Conservation (phyloP, 2,113 vertebrate genomes). For the Notothenia coriiceps region DNA sequence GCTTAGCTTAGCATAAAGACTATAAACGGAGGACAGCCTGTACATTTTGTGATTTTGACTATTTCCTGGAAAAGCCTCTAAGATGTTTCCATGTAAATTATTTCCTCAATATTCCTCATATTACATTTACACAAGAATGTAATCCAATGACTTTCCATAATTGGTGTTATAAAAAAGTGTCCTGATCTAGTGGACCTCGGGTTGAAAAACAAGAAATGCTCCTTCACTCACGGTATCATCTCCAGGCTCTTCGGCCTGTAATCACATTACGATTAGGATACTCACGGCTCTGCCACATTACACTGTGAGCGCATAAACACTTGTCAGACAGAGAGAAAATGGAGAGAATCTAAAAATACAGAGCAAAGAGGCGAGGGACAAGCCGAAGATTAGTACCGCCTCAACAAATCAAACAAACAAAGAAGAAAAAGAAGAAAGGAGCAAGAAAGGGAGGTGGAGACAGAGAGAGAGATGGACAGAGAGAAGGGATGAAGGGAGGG, state of each 20-base stretch:
- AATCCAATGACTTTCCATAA: too few relatives aligned
- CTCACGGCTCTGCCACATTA: constrained; percentile 39
- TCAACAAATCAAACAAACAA: constrained; percentile 71
- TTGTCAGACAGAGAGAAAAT: constrained; percentile 58
- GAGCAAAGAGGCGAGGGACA: constrained; percentile 57
- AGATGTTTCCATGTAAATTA: neutral
- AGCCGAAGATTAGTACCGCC: constrained; percentile 64
- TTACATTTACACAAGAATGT: too few relatives aligned
- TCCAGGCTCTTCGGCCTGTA: constrained; percentile 33
- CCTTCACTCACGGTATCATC: constrained; percentile 24
- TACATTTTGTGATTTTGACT: neutral
- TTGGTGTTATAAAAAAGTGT: neutral
- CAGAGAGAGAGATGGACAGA: constrained; percentile 45
- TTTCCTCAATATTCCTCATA: neutral
- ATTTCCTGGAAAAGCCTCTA: neutral
- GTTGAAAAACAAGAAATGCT: too few relatives aligned
- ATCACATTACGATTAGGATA: constrained; percentile 51
- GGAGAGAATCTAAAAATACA: constrained; percentile 69
- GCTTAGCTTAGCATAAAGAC: neutral
- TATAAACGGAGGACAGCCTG: too few relatives aligned
- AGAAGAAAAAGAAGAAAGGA: constrained; percentile 51
- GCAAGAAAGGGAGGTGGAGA: constrained; percentile 55
- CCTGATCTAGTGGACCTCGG: neutral
- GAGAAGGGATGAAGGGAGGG: constrained; percentile 7
- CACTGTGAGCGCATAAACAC: constrained; percentile 46